A percentile compares a stretch with the other conserved stretches of the same genome.
These are phyloP conservation scores for Drosophila arizonae DNA, from an alignment of 1,140 invertebrate genomes.

Conservation along the genomic window DNA sequence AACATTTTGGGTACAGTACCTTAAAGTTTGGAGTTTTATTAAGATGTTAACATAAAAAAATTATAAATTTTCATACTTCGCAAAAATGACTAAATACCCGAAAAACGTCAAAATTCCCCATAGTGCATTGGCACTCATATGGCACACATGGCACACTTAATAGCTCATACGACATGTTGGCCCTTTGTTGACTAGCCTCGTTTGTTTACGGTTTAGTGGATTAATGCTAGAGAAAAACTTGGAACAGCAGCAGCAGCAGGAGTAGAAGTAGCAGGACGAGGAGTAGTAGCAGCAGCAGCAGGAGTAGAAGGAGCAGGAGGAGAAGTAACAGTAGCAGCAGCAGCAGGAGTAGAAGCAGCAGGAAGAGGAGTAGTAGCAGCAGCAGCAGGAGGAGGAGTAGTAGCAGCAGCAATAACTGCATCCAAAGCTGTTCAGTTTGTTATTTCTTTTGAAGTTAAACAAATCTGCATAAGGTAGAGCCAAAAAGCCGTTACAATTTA, in stretches of 20 bases:
- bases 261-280: not conserved
- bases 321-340: slow-evolving; percentile 2
- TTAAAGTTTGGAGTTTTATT: no score
- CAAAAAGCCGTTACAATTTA: slow-evolving; percentile 73
- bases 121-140: no score
- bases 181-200: slow-evolving; percentile 72
- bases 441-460: slow-evolving; percentile 75
- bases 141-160: slow-evolving; percentile 51
- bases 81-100: no score
- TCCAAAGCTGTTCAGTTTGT: slow-evolving; percentile 60
- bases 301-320: not conserved
- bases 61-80: no score
- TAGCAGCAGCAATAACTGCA: slow-evolving; percentile 42
- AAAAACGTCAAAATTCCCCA: no score
- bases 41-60: no score
- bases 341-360: not conserved
- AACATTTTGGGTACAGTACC: no score
- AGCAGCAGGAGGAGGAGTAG: slow-evolving; percentile 12
- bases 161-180: slow-evolving; percentile 76
- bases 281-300: slow-evolving; percentile 37
- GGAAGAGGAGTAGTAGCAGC: not conserved
- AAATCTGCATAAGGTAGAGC: slow-evolving; percentile 76
- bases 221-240: slow-evolving; percentile 58
- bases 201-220: slow-evolving; percentile 80
- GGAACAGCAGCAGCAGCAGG: slow-evolving; percentile 17